phyloP scores from a whole-genome alignment of 2,797 vertebrate species.

The Psittacula derbiana region DNA sequence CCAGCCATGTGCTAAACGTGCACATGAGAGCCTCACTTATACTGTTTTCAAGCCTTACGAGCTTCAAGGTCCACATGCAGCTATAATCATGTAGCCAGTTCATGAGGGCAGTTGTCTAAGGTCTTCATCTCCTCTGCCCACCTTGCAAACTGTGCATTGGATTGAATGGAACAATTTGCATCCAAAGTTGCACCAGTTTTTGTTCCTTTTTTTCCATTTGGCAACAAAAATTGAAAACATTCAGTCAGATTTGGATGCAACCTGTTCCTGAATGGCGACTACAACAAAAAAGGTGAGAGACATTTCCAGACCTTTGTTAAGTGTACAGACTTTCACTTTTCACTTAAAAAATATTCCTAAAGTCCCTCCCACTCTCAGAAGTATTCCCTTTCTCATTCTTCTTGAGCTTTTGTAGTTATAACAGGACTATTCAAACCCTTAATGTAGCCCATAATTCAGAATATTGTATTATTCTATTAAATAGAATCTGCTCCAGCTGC shows the following conservation, averaged over 20 bases:
- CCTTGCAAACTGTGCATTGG: neutral
- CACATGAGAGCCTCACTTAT: neutral
- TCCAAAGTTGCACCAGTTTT: neutral
- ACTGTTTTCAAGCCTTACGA: neutral
- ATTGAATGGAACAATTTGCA: neutral
- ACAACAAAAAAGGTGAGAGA: neutral
- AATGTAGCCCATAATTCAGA: neutral
- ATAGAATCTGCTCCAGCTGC: neutral
- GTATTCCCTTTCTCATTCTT: neutral
- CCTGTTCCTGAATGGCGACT: neutral
- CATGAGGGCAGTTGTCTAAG: neutral
- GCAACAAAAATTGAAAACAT: neutral
- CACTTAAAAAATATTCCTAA: neutral
- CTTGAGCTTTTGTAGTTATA: neutral
- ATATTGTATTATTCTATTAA: neutral
- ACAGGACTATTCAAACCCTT: neutral
- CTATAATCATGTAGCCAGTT: neutral
- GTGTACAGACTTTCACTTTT: neutral
- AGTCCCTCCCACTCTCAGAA: neutral
- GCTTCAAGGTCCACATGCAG: neutral
- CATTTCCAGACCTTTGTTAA: neutral
- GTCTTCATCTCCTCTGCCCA: neutral
- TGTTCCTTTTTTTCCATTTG: neutral
- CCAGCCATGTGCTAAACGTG: neutral
- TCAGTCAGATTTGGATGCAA: neutral